Conservation (phyloP, 2,113 vertebrate species). For the Ictidomys tridecemlineatus region DNA sequence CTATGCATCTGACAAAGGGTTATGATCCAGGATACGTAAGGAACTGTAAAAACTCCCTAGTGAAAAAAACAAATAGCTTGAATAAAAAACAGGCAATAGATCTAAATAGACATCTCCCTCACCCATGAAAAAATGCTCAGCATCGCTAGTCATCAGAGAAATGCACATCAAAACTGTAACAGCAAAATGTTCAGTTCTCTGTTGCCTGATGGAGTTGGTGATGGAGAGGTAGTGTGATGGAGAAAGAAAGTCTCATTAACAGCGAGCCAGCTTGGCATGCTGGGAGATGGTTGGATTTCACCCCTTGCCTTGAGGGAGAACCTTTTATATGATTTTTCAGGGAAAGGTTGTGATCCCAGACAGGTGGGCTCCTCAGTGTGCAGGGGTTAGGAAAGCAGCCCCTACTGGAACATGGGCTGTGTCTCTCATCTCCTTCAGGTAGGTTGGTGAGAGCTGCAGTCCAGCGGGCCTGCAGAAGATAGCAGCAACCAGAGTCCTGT, state of each 20-base stretch:
- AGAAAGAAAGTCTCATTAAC: neutral
- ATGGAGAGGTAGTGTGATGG: neutral
- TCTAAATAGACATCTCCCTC: neutral
- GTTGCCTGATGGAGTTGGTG: neutral
- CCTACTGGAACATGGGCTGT: no score
- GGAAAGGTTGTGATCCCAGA: no score
- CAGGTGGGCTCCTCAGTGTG: no score
- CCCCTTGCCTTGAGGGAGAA: no score
- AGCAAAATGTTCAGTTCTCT: neutral
- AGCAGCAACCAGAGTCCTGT: no score
- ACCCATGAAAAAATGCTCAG: neutral
- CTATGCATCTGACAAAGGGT: neutral
- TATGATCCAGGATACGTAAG: neutral
- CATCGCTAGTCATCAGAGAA: neutral
- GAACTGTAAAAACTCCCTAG: neutral
- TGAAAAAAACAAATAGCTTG: neutral
- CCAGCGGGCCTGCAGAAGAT: no score
- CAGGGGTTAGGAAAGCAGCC: no score
- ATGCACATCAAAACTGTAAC: neutral
- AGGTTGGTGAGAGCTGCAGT: no score
- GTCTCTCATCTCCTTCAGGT: no score
- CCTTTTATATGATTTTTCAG: no score
- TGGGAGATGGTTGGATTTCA: neutral
- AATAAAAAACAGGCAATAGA: neutral
- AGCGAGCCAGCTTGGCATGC: neutral